These are phyloP conservation scores for Atethmia centrago DNA, from an alignment of 2,888 invertebrate species.

Conservation along the genomic window DNA sequence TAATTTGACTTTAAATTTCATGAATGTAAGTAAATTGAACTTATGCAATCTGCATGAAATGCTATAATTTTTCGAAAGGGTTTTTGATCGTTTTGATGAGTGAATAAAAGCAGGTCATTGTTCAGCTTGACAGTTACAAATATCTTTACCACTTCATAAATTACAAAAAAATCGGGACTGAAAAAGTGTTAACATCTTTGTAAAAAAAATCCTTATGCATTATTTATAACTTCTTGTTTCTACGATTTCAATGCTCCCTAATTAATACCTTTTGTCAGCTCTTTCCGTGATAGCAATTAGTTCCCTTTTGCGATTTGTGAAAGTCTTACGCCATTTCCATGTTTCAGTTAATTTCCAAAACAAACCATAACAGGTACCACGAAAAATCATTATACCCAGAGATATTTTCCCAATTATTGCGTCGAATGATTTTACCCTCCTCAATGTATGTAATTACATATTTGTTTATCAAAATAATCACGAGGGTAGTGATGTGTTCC, in stretches of 20 bases:
- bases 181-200: background rate
- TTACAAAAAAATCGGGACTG: background rate
- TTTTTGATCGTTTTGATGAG: background rate
- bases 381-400: background rate
- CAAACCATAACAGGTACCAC: background rate
- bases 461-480: conserved; percentile 31
- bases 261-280: conserved; percentile 2
- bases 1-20: no score
- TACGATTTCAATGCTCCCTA: conserved; percentile 1
- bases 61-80: background rate
- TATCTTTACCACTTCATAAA: background rate
- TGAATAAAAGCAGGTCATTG: background rate
- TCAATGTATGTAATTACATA: conserved; percentile 14
- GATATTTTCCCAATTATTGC: conserved; percentile 11
- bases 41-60: conserved; percentile 29
- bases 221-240: conserved; percentile 19
- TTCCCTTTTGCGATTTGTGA: conserved; percentile 11
- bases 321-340: background rate
- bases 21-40: conserved; percentile 21
- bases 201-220: background rate
- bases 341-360: background rate
- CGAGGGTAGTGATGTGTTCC: no score
- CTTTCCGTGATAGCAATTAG: conserved; percentile 29
- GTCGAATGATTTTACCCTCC: background rate
- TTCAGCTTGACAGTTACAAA: background rate